Evolutionary conservation across 2,113 vertebrate genomes (phyloP).

Genomic region (Guaruba guarouba): DNA sequence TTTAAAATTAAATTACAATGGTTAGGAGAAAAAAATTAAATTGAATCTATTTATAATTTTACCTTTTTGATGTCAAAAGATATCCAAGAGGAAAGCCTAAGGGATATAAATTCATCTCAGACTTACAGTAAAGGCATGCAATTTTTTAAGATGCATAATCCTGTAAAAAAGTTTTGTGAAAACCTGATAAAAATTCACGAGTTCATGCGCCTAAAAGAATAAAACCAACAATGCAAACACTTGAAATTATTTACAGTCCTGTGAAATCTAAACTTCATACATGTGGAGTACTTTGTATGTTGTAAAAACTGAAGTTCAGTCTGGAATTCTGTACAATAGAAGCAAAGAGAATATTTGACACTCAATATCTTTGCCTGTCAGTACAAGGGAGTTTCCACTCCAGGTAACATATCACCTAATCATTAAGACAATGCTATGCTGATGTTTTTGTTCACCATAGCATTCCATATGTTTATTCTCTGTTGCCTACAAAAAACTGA

Average conservation of each 20-base stretch:
- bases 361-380: neutral
- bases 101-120: slow-evolving; percentile 39
- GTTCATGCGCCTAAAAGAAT: slow-evolving; percentile 3
- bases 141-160: slow-evolving; percentile 29
- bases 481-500: slow-evolving; percentile 39
- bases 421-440: slow-evolving; percentile 2
- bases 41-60: slow-evolving; percentile 41
- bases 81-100: slow-evolving; percentile 23
- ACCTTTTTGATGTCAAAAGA: slow-evolving; percentile 54
- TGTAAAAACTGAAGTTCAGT: slow-evolving; percentile 7
- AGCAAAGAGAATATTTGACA: neutral
- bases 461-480: slow-evolving; percentile 44
- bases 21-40: neutral
- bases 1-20: slow-evolving; percentile 48
- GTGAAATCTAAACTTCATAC: slow-evolving; percentile 48
- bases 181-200: slow-evolving; percentile 39
- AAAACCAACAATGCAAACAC: slow-evolving; percentile 36
- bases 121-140: neutral
- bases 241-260: slow-evolving; percentile 48
- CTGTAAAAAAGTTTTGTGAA: slow-evolving; percentile 12
- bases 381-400: slow-evolving; percentile 14
- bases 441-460: slow-evolving; percentile 47
- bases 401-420: neutral
- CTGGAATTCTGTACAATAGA: slow-evolving; percentile 8
- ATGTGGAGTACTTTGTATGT: neutral